Evolutionary conservation across 2,797 vertebrate genomes (phyloP), one percentile per base, ranked within the genome.

Genomic region (Scolopax rusticola): DNA sequence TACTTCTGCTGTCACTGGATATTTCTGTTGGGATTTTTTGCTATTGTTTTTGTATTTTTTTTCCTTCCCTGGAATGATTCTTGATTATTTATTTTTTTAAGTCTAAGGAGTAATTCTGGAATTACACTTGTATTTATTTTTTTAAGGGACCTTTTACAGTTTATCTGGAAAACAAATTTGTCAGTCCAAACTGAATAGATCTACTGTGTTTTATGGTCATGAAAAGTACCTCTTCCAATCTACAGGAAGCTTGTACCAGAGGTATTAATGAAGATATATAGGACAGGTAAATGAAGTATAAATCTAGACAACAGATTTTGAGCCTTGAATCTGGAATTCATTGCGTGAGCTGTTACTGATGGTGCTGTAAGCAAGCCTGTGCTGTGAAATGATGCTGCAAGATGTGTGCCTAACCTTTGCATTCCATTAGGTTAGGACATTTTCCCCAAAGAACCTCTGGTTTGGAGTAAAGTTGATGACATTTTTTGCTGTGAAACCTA

Each of bases 41-140:
- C 27, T 64, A 20, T 50, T 8, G 19, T 0, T 0, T 0, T 23
- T 43, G 15, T 41, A 13, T 24, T 9, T 21, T 57, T 57, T 71
- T 59, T 19, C 4, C 30, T 8, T 60, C 12, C 23, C 4, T 64
- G 64, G 15, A 48, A 74, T 57, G 4, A 53, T 53, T 53, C 30
- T 12, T 50, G 61, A 38, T 40, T 15, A 18, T 16, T 33, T 27
- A 48, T 54, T 25, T 68, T 27, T 41, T 56, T 7, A 51, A 63
- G 5, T 43, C 43, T 77, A 32, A 65, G 36, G 21, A 74, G 3
- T 4, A 65, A 32, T 69, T 93, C 28, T 77, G 32, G 48, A 87
- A 56, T 73, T 57, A 24, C 3, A 17, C 1, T 4, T 51, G 20
- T 64, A 9, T 14, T 45, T 13, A 4, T 64, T 60, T 45, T 64